Conservation (phyloP, 2,888 invertebrate species). For the Chrysotoxum bicinctum region DNA sequence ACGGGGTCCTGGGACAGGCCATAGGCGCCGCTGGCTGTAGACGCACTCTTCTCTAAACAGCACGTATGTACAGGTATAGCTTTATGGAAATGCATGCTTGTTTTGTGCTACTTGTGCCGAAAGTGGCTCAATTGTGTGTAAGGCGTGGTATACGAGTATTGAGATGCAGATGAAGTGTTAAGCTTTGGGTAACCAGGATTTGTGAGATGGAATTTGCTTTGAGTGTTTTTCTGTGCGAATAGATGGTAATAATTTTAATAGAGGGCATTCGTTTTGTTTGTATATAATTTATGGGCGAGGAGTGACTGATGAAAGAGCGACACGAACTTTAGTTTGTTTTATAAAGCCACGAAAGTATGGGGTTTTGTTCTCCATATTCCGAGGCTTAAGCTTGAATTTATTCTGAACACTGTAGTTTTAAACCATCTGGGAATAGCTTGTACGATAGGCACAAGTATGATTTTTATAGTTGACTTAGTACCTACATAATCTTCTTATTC, state of each 20-base stretch:
- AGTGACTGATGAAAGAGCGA: no score
- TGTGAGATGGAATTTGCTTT: neutral
- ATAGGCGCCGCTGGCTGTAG: conserved; percentile 1
- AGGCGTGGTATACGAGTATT: conserved; percentile 47
- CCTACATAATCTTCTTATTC: no score
- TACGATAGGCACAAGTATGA: no score
- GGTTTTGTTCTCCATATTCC: no score
- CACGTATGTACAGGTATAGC: neutral
- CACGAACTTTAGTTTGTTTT: no score
- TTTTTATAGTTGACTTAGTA: no score
- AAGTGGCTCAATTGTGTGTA: conserved; percentile 30
- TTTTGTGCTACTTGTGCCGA: conserved; percentile 26
- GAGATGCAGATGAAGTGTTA: conserved; percentile 38
- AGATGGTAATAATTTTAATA: neutral
- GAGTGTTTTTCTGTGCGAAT: neutral
- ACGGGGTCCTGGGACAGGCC: conserved; percentile 21
- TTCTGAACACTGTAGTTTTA: no score
- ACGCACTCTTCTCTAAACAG: neutral
- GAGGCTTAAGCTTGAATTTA: no score
- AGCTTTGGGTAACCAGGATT: conserved; percentile 26
- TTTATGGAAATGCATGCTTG: conserved; percentile 47
- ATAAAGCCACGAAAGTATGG: no score
- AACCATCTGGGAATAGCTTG: no score
- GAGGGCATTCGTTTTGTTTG: no score
- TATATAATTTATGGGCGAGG: no score